phyloP scores from a whole-genome alignment of 2,797 vertebrate species.

The Argentina silus region DNA sequence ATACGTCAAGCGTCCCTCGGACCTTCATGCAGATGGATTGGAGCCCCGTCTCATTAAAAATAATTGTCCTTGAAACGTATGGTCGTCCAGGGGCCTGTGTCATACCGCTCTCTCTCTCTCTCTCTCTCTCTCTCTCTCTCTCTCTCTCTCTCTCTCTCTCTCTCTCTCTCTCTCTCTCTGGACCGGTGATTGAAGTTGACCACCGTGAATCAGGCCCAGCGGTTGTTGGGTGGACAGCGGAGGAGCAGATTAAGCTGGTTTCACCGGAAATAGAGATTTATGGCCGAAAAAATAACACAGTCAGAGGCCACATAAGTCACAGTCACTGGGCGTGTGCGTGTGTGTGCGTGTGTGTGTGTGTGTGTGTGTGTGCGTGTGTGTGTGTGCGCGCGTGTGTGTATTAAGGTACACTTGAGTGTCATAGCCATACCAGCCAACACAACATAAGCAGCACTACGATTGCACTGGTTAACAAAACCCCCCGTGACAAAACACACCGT shows the following conservation, averaged over 20 bases:
- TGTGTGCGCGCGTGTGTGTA: not conserved
- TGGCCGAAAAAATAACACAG: conserved; percentile 56
- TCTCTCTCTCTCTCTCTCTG: conserved; percentile 54
- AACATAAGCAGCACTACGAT: too few species aligned
- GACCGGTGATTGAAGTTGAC: conserved; percentile 72
- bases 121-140: too few species aligned
- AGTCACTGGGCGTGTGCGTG: conserved; percentile 39
- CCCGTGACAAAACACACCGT: not conserved
- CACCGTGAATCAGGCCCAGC: conserved; percentile 67
- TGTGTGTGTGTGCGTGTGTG: not conserved
- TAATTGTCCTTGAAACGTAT: conserved; percentile 75
- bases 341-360: conserved; percentile 3
- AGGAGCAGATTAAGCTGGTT: conserved; percentile 65
- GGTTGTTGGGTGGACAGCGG: conserved; percentile 55
- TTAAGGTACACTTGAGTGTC: not conserved
- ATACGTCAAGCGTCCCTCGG: conserved; percentile 66
- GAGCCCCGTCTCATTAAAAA: conserved; percentile 72
- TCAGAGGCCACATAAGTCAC: conserved; percentile 61
- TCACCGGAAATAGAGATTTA: conserved; percentile 67
- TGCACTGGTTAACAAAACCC: not conserved
- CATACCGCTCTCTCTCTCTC: conserved; percentile 60
- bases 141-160: conserved; percentile 46
- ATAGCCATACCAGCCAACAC: too few species aligned
- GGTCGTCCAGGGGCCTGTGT: conserved; percentile 59
- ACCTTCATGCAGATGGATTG: conserved; percentile 72